Conservation (phyloP, 2,113 vertebrate species). For the Microtus pennsylvanicus region DNA sequence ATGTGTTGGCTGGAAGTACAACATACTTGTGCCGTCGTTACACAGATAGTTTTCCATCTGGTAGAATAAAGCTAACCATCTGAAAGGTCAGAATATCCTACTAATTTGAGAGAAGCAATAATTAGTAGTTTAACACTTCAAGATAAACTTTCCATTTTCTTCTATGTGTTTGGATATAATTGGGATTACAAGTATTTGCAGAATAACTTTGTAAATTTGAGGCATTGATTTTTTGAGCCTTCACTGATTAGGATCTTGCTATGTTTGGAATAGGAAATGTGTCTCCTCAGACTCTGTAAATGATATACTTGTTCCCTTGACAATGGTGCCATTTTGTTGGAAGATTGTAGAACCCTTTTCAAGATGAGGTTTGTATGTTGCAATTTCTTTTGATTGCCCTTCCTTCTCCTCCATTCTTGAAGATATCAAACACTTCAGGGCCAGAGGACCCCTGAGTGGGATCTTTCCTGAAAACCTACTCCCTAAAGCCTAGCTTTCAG, state of each 20-base stretch:
- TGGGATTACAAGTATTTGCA: neutral
- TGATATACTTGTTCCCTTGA: neutral
- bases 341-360: neutral
- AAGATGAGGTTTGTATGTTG: neutral
- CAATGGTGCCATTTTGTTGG: neutral
- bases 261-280: neutral
- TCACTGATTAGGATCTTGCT: neutral
- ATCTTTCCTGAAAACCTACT: neutral
- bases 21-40: no score
- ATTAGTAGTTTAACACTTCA: neutral
- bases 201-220: neutral
- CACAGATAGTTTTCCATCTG: neutral
- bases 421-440: neutral
- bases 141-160: neutral
- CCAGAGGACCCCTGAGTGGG: neutral
- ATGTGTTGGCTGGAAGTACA: neutral
- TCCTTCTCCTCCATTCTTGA: neutral
- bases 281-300: neutral
- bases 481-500: fast-evolving
- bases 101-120: neutral
- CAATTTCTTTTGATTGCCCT: neutral
- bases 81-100: neutral
- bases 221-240: neutral
- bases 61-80: neutral
- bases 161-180: neutral